Base-by-base conservation (phyloP, 2,888 invertebrate species). In the Harpagoxenus sublaevis region DNA sequence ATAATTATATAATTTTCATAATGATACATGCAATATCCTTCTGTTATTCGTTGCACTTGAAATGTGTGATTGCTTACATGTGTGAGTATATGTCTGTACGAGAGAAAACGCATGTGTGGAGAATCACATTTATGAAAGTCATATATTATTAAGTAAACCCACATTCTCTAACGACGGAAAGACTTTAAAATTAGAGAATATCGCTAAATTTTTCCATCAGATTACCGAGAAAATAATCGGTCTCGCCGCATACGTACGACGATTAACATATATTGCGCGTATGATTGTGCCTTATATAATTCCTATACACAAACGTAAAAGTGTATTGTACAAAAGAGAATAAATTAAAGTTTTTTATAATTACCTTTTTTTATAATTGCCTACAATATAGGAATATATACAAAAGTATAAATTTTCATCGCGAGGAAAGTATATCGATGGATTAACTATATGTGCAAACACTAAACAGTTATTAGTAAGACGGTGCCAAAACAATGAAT, bases 401-500 rank as follows among this genome's bases (percentile, higher is more conserved):
- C 3, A 77, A 84, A 85, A 85, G 85, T 66, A 82, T 74, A 57
- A 84, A 84, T 83, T 85, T 84, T 60, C 66, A 84, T 89, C 85
- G 88, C 77, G 65, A 86, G 70, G 84, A 84, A 86, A 88, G 79
- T 88, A 79, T 84, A 79, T 84, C 74, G 78, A 71, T 73, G 18
- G 12, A 79, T 73, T 62, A 85, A 77, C 79, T 65, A 31, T 86
- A 87, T 48, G 45, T 86, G 57, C 53, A 85, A 84, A 82, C 70
- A 85, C 55, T 66, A 85, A 84, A 82, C 70, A 85, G 60, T 66
- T 84, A 84, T 86, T 89, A n/a, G 74, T 89, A 89, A 89, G 88
- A 91, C 86, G 89, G 92, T 94, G 94, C 94, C 94, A 94, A 94
- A 93, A 93, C 71, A 81, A 89, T 79, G 87, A 85, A 84, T 89